Percentiles rank a stretch among this genome's conserved stretches.
phyloP scores from a whole-genome alignment of 2,888 invertebrate genomes.

The Stenurella melanura region DNA sequence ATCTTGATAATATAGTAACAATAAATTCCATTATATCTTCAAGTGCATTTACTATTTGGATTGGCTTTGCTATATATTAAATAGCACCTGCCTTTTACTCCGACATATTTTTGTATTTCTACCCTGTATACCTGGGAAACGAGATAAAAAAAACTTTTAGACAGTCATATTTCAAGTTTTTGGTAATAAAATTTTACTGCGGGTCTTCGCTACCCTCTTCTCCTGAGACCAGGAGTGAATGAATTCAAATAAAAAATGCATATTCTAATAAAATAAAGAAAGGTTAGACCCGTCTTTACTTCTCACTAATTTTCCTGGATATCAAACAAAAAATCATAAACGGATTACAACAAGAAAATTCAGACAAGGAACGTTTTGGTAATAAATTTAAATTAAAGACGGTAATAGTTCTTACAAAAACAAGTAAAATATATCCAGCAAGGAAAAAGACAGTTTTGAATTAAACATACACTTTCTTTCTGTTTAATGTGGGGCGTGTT shows the following conservation, averaged over 20 bases:
- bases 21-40: too few species aligned
- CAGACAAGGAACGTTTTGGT: too few species aligned
- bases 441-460: too few species aligned
- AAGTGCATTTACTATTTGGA: too few species aligned
- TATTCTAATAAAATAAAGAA: neutral
- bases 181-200: conserved; percentile 1
- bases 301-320: neutral
- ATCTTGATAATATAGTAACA: too few species aligned
- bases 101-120: neutral
- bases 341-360: too few species aligned
- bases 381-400: too few species aligned
- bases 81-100: neutral
- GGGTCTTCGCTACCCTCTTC: neutral
- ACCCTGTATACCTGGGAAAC: neutral
- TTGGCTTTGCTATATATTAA: too few species aligned
- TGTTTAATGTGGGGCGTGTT: too few species aligned
- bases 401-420: too few species aligned
- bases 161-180: neutral
- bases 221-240: neutral
- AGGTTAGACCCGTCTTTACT: neutral
- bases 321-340: neutral
- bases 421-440: too few species aligned
- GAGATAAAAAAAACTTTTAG: conserved; percentile 12
- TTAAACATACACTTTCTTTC: too few species aligned
- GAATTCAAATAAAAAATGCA: conserved; percentile 7